phyloP scores from a whole-genome alignment of 2,888 invertebrate species.

The Drosophila bunnanda region DNA sequence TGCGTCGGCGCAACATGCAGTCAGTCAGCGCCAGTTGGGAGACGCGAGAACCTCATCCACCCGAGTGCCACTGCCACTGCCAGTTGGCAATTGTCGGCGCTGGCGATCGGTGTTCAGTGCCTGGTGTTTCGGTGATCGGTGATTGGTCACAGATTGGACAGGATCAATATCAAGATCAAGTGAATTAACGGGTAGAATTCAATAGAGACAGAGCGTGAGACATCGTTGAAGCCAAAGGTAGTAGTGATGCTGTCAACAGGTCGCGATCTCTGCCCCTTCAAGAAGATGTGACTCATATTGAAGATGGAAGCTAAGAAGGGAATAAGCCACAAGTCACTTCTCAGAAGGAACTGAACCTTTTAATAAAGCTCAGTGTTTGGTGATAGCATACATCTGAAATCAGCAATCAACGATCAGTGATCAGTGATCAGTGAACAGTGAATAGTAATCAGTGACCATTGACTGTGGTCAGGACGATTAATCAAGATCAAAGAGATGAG shows the following conservation, averaged over 20 bases:
- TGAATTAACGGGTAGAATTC: background rate
- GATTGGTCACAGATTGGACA: conserved; percentile 2
- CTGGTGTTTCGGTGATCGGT: background rate
- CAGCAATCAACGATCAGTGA: background rate
- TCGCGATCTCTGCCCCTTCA: too few species aligned
- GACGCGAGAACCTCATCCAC: conserved; percentile 7
- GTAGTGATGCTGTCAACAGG: background rate
- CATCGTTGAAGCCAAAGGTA: background rate
- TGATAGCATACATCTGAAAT: background rate
- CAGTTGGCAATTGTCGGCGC: conserved; percentile 50
- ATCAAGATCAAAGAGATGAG: background rate
- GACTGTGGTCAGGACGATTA: background rate
- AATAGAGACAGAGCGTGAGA: background rate
- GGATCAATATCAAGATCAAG: conserved; percentile 21
- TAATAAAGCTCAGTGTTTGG: background rate
- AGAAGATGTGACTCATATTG: background rate
- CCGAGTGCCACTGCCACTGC: conserved; percentile 30
- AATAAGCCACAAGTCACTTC: background rate
- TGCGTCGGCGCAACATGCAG: conserved; percentile 41
- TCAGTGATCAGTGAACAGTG: background rate
- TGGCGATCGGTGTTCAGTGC: conserved; percentile 53
- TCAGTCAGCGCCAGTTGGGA: conserved; percentile 16
- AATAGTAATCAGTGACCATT: background rate
- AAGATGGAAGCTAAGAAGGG: background rate
- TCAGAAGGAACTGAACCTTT: background rate